Evolutionary conservation across 2,888 invertebrate species (phyloP), one percentile per base, ranked within the genome.

Genomic region (Ptychoptera albimana): DNA sequence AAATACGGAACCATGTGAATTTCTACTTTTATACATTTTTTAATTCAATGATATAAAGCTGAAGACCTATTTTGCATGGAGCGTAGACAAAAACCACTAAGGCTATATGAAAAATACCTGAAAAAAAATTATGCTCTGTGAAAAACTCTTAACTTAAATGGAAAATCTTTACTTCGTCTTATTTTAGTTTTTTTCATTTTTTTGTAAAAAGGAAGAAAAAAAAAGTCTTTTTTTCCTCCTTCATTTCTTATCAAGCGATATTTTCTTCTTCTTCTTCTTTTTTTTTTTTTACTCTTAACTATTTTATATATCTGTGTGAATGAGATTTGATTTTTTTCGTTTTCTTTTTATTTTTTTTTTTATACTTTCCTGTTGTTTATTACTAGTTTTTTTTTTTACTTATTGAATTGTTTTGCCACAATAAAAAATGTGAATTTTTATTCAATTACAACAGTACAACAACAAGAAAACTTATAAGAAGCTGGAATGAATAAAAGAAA

Each of bases 61-160:
- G 74, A 74, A 76, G 73, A 74, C 73, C 78, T 77, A 81, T 81
- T 82, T 82, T 81, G 82, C 82, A 82, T 82, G 81, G 76, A 72
- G 79, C 78, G 39, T 2, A 42, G 14, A 35, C 9, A 32, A 32
- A 42, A 30, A 23, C 15, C n/a, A 36, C 13, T 13, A 36, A n/a
- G 8, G 10, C 12, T 30, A n/a, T n/a, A 32, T 2, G 32, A 32
- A 32, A n/a, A 32, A 32, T 11, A 11, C 9, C 9, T 32, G 9
- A 32, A 8, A 44, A 44, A 48, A 44, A 45, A 43, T 9, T 14
- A 37, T 14, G 30, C 15, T 37, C 37, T 37, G 37, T 37, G 37
- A 37, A 37, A 29, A 43, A 42, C 42, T 42, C 42, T 42, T 42
- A 42, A 23, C 35, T 31, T 29, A 32, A 32, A 32, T 3, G 9